These are phyloP conservation scores for Plestiodon gilberti DNA, from an alignment of 2,113 vertebrate genomes.

Conservation along the genomic window DNA sequence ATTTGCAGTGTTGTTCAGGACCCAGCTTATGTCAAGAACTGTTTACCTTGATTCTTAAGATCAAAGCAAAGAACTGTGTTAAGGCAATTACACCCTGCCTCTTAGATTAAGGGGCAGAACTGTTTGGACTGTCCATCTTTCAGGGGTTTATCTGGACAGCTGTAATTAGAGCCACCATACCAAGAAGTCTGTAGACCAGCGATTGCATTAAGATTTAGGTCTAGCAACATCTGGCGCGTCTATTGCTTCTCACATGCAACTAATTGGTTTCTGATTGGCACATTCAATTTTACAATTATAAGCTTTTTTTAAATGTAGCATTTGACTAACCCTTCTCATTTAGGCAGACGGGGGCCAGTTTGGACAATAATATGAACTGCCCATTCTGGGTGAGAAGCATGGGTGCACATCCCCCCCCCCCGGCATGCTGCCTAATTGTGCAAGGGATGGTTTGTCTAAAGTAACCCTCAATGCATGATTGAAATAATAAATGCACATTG, in stretches of 20 bases:
- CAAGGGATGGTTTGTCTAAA: too few species aligned
- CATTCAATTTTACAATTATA: neutral
- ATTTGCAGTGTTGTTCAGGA: neutral
- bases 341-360: neutral
- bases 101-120: neutral
- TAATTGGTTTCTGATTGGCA: conserved; percentile 9
- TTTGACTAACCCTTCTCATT: conserved; percentile 8
- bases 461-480: too few species aligned
- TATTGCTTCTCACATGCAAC: neutral
- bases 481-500: too few species aligned
- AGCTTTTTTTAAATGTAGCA: neutral
- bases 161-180: neutral
- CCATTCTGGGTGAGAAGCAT: too few species aligned
- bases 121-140: neutral
- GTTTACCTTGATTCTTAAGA: neutral
- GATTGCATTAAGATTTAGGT: neutral
- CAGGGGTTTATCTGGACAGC: neutral
- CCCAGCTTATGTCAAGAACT: neutral
- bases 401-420: too few species aligned
- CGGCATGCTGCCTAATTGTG: too few species aligned
- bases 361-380: too few species aligned
- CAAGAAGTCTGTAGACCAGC: neutral
- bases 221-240: neutral
- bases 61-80: conserved; percentile 12
- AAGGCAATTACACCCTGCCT: neutral